Evolutionary conservation across 2,113 vertebrate species (phyloP).

Genomic region (Galemys pyrenaicus): DNA sequence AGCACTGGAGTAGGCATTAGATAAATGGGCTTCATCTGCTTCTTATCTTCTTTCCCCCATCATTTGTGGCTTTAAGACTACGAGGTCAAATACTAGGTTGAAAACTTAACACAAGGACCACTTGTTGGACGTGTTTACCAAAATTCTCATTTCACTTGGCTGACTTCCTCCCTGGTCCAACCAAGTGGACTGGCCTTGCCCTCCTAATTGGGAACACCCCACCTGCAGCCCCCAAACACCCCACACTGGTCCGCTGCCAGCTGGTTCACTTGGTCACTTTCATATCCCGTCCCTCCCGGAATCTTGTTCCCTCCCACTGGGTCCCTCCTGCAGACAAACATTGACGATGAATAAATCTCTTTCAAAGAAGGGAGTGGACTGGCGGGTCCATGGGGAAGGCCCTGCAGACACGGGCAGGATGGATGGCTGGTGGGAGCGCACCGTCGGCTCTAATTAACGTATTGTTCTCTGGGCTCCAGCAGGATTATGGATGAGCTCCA

Average conservation of each 20-base stretch:
- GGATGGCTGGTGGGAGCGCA: constrained; percentile 60
- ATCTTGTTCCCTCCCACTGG: not conserved
- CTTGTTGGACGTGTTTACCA: not conserved
- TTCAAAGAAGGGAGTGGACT: constrained; percentile 71
- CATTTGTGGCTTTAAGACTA: not conserved
- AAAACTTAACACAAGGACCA: not conserved
- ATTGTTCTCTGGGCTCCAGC: constrained; percentile 65
- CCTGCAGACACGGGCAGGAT: constrained; percentile 40
- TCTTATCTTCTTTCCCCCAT: not conserved
- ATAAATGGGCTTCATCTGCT: not conserved
- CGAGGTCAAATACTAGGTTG: not conserved
- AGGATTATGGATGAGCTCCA: constrained; percentile 67
- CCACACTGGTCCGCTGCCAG: not conserved
- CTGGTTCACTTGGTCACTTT: not conserved
- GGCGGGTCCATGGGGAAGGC: constrained; percentile 54
- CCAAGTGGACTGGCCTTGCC: not conserved
- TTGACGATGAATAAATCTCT: constrained; percentile 76
- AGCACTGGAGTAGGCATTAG: not conserved
- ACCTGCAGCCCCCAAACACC: not conserved
- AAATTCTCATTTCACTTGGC: not conserved
- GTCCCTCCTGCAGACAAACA: constrained; percentile 30
- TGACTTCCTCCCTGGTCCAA: not conserved
- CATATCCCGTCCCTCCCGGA: not conserved
- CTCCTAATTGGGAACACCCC: not conserved
- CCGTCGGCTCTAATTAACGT: constrained; percentile 60